These are phyloP conservation scores for Polypterus bichir DNA, from an alignment of 2,113 vertebrate genomes.

Conservation along the genomic window DNA sequence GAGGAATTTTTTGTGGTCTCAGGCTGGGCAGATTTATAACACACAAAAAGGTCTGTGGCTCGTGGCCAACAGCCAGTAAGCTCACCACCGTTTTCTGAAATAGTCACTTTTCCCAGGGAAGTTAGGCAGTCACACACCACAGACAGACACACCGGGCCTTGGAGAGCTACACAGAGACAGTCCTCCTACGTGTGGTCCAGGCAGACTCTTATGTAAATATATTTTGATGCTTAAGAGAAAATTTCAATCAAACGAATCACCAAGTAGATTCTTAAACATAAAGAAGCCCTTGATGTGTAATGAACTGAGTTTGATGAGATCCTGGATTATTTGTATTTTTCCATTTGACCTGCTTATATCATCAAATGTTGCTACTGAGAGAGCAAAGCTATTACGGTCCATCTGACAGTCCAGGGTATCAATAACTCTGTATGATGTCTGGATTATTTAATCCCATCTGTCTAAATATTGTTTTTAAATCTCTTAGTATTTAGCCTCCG, in stretches of 20 bases:
- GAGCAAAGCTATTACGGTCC: too few relatives aligned
- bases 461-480: too few relatives aligned
- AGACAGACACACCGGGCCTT: constrained; percentile 12
- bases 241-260: constrained; percentile 17
- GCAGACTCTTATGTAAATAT: constrained; percentile 53
- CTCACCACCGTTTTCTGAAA: constrained; percentile 5
- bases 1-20: too few relatives aligned
- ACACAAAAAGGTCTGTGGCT: background rate
- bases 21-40: constrained; percentile 10
- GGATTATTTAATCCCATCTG: too few relatives aligned
- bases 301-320: too few relatives aligned
- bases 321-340: too few relatives aligned
- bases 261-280: constrained; percentile 2
- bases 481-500: too few relatives aligned
- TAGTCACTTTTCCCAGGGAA: constrained; percentile 5
- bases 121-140: constrained; percentile 5
- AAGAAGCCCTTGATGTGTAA: constrained; percentile 12
- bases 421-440: too few relatives aligned
- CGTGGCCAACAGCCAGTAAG: background rate
- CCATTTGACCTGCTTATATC: too few relatives aligned
- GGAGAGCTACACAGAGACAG: constrained; percentile 30
- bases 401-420: too few relatives aligned
- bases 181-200: constrained; percentile 42
- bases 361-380: too few relatives aligned
- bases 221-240: constrained; percentile 28